Evolutionary conservation across 2,888 invertebrate species (phyloP).

Genomic region (Geophilus truncorum): DNA sequence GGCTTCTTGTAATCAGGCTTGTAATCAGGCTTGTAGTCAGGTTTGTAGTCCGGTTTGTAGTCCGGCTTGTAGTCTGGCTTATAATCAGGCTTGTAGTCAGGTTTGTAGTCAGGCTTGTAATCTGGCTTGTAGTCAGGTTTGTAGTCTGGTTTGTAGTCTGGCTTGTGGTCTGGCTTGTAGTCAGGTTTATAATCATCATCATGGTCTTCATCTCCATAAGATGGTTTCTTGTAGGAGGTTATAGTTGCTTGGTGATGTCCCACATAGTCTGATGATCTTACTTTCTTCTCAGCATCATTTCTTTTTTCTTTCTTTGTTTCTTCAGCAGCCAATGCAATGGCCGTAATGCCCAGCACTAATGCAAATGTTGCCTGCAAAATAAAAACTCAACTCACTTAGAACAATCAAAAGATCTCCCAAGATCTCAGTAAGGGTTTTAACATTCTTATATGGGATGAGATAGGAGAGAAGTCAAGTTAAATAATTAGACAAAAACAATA

Average conservation of each 20-base stretch:
- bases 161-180: background rate
- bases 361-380: background rate
- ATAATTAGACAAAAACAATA: no score
- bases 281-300: background rate
- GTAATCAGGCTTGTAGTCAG: background rate
- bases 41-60: background rate
- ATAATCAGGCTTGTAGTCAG: background rate
- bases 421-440: no score
- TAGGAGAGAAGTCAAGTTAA: no score
- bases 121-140: background rate
- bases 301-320: background rate
- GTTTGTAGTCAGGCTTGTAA: background rate
- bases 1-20: background rate
- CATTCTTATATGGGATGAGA: no score
- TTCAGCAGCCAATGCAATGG: background rate
- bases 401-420: background rate
- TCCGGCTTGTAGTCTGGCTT: background rate
- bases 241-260: background rate
- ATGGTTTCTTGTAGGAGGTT: background rate
- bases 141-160: background rate
- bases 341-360: background rate
- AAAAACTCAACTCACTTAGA: background rate
- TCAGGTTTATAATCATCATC: background rate
- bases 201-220: background rate
- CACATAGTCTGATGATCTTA: background rate